Evolutionary conservation across 2,888 invertebrate genomes (phyloP), one percentile per base, ranked within the genome.

Genomic region (Epistrophe eligans): DNA sequence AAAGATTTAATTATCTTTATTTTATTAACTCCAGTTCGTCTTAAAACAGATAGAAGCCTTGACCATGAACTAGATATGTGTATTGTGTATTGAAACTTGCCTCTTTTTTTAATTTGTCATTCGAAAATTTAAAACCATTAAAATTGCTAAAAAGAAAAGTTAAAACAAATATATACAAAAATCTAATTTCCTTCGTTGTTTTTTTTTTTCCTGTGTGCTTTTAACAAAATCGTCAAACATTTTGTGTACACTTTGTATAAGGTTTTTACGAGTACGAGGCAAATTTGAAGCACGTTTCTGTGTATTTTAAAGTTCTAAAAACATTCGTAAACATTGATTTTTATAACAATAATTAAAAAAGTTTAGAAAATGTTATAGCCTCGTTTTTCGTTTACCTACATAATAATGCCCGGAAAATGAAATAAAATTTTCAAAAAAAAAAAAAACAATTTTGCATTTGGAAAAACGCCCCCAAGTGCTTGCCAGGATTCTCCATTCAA

Each of bases 261-360:
- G 52, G 10, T 15, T 52, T 67, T 24, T 45, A 70, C 52, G 70
- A 52, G 1, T 45, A 70, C 52, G 70, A 52, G 1, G 15, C 8
- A 52, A 19, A 52, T 24, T 24, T 40, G 0, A 43, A 62, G 24
- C 43, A 11, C 19, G 9, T 43, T 15, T n/a, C 17, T 64, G 15
- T 13, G 19, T 11, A n/a, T n/a, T n/a, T n/a, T 38, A 9, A 52
- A 67, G 9, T 9, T 38, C 32, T 28, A 32, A 70, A 28, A 55
- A 64, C 62, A 81, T 76, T 19, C 38, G 58, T 77, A 72, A 58
- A 66, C 66, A 66, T 32, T 73, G 60, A 74, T 57, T 70, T 83
- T 83, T 60, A 83, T 70, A 67, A 79, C 79, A 79, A 19, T 55
- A 79, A 72, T 71, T 52, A 62, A 73, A 73, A 73, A 73, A 67